Evolutionary conservation across 1,140 invertebrate species (phyloP), one percentile per base, ranked within the genome.

Genomic region (Drosophila subpulchrella): DNA sequence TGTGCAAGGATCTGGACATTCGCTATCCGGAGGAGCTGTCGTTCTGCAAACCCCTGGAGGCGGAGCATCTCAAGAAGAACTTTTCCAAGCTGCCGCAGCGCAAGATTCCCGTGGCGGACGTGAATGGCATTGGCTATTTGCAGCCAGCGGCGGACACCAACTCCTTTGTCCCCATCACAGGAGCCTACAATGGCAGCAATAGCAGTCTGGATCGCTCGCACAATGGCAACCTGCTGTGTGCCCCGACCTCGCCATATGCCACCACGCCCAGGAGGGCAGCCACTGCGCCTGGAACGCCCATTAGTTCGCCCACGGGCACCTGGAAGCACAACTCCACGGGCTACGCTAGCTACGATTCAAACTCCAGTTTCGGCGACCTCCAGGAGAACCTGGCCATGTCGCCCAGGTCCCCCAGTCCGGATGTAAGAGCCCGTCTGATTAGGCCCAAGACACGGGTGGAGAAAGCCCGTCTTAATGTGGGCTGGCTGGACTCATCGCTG

Each of bases 1-100:
- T 99, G 1, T 99, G 98, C 94, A 98, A 98, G 94, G 98, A 99
- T 93, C 93, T 99, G 53, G 98, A 97, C 75, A 98, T 99, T 82
- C 94, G 98, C 81, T 97, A 99, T 93, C 97, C 98, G 2, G 99
- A 99, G 93, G 99, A 99, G 92, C 90, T 99, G 34, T 99, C 98
- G 0, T 95, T 99, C 46, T 97, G 97, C 91, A 97, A 98, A 81
- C 98, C 97, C 2, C 93, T 99, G 38, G 96, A 97, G 81, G 93
- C 94, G 2, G 96, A 96, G 46, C 96, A 98, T 91, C 93, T 98
- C 53, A 98, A 98, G 93, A 95, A 96, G 91, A 98, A 99, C 93
- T 96, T 96, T 81, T 95, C 96, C 71, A 96, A 97, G 80, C 85
- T 95, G 60, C 95, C 95, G n/a, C 85, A 77, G 17, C 94, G 93